Conservation (phyloP, 2,113 vertebrate genomes). For the Thamnaconus septentrionalis region DNA sequence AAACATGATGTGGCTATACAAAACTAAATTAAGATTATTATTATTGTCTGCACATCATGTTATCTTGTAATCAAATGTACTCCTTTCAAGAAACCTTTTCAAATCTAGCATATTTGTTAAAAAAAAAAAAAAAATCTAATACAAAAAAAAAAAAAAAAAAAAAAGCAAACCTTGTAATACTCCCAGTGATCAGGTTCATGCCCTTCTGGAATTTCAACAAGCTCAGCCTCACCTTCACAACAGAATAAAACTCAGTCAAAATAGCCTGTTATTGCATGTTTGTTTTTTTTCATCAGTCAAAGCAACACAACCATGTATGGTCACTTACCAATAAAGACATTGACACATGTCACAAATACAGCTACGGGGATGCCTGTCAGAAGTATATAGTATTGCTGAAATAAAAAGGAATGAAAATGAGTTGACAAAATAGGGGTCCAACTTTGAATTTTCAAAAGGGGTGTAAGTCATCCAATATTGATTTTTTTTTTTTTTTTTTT, state of each 20-base stretch:
- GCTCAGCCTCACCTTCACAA: constrained; percentile 87
- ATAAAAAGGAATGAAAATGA: constrained; percentile 17
- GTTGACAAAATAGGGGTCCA: neutral
- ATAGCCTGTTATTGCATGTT: too few relatives aligned
- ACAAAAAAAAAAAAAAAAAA: neutral
- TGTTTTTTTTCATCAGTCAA: neutral
- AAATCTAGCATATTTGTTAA: too few relatives aligned
- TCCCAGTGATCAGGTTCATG: constrained; percentile 93
- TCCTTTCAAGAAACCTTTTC: too few relatives aligned
- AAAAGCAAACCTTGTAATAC: constrained; percentile 83
- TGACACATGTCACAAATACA: constrained; percentile 78
- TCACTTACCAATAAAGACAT: constrained; percentile 90
- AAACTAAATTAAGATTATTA: too few relatives aligned
- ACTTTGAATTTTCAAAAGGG: too few relatives aligned
- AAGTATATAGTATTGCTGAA: constrained; percentile 82
- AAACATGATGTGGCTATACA: too few relatives aligned
- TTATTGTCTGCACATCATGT: too few relatives aligned
- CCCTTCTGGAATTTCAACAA: constrained; percentile 88
- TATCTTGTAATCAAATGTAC: too few relatives aligned
- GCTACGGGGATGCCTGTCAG: constrained; percentile 85
- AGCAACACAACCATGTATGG: neutral
- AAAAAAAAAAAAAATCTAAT: neutral
- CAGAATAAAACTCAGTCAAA: neutral
- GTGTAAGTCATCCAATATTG: too few relatives aligned
- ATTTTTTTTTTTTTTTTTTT: too few relatives aligned